Base-by-base conservation (phyloP, 2,797 vertebrate species). In the Malacoctenus gilli region DNA sequence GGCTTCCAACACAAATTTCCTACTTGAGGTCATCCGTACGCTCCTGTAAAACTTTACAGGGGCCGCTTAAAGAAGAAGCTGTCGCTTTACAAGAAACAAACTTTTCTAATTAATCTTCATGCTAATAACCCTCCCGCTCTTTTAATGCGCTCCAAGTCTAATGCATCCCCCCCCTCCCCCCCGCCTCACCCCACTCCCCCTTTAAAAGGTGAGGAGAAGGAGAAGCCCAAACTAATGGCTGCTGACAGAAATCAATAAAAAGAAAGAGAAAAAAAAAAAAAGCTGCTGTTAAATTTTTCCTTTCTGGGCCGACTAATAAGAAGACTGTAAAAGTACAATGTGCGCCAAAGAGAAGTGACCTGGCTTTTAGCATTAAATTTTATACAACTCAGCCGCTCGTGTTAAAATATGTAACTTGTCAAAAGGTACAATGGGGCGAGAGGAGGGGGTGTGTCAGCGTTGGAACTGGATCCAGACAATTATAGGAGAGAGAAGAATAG, bases 11-110 rank as follows among this genome's bases (percentile, higher is more conserved):
- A 93, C 93, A 94, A 92, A 95, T 94, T 94, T 94, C 92, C 92
- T 94, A 91, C 94, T 92, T 94, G 94, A 95, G 95, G 94, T 97
- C 92, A 93, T 89, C 92, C 92, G 92, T 90, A 93, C 77, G 87
- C 79, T 93, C 88, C 91, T 91, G 94, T 97, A 96, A 97, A 96
- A 90, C 85, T 95, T 96, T 95, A 97, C 91, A 93, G 84, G n/a
- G 89, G 77, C 88, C 83, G 84, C 91, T 92, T 91, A 93, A 95
- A 93, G 88, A 91, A 89, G 89, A n/a, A 85, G 72, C 79, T 84
- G 85, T 81, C 85, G 75, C 72, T 92, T 92, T 91, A 92, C 86
- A 89, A 88, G 89, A 85, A 88, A 85, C 87, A 90, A 91, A 92
- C 84, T 87, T 92, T 88, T 86, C 84, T 86, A 89, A 91, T 91